Evolutionary conservation across 2,113 vertebrate genomes (phyloP), one percentile per base, ranked within the genome.

Genomic region (Hoplias malabaricus): DNA sequence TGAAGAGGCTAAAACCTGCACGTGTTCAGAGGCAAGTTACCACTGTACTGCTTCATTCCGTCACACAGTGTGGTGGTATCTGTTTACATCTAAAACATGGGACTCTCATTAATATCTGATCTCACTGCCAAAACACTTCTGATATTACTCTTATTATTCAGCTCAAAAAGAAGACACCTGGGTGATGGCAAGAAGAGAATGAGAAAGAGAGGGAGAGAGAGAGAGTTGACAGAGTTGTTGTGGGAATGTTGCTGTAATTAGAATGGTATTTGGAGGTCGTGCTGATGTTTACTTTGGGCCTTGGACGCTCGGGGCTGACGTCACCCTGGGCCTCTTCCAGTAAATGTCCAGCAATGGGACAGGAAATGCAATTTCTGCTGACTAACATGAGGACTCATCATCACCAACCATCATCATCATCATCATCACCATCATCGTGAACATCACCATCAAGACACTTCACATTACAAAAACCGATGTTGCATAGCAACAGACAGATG

Each of bases 231-330:
- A 62, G 56, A 31, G 10, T 34, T 19, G 40, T 59, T 19, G 29
- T 75, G 73, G 72, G 67, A 65, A 50, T 46, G 21, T 23, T 61
- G 29, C 29, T 1, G 23, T 56, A 34, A 69, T 78, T 69, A 65
- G 54, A 53, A 29, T 54, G 72, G 65, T 50, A 70, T 84, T 75
- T 62, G 36, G 34, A 57, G 67, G 56, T 59, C 56, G 65, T 5
- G 14, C 69, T 56, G 19, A 57, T 65, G 67, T 63, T 80, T 74
- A 61, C 21, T 69, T 54, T 48, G 19, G 69, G 43, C 40, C 57
- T 50, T 38, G 69, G 63, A 82, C 61, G 54, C 42, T 50, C 53
- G 69, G 66, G 23, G 23, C 56, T 69, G 62, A 73, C 57, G 70
- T 61, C 50, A 75, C 23, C 3, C 56, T 50, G 54, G 34, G 65